These are phyloP conservation scores for Ceratina calcarata DNA, from an alignment of 1,140 invertebrate species.

Conservation along the genomic window DNA sequence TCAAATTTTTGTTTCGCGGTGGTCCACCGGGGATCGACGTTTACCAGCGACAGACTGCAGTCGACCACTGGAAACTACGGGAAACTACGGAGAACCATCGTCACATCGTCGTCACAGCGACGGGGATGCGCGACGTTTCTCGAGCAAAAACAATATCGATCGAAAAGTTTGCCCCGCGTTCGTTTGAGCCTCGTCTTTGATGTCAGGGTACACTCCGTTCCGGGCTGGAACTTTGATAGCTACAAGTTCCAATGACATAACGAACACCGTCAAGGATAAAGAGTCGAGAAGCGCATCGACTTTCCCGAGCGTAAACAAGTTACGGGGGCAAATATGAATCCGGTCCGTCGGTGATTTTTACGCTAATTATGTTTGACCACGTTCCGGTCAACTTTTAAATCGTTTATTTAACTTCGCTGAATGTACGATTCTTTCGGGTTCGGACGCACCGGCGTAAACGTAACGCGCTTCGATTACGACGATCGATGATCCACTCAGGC, in stretches of 20 bases:
- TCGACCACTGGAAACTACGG: no score
- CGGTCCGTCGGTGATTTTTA: neutral
- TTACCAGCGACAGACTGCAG: neutral
- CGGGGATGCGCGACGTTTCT: neutral
- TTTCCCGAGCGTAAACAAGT: neutral
- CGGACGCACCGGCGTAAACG: slow-evolving; percentile 12
- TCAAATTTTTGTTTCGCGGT: neutral
- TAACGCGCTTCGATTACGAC: slow-evolving; percentile 3
- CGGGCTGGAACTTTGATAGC: neutral
- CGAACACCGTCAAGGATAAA: neutral
- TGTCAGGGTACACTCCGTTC: neutral
- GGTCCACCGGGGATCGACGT: neutral
- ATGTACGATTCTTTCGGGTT: no score
- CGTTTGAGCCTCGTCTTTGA: neutral
- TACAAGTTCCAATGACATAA: neutral
- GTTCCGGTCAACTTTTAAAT: no score
- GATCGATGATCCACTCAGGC: slow-evolving; percentile 47
- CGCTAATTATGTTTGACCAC: no score
- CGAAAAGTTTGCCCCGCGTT: neutral
- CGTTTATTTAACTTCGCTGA: no score
- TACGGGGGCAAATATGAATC: neutral
- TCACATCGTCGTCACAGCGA: no score
- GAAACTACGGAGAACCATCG: no score
- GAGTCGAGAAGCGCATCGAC: neutral
- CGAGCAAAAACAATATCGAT: neutral